Evolutionary conservation across 2,113 vertebrate species (phyloP).

Genomic region (Sceloporus tristichus): DNA sequence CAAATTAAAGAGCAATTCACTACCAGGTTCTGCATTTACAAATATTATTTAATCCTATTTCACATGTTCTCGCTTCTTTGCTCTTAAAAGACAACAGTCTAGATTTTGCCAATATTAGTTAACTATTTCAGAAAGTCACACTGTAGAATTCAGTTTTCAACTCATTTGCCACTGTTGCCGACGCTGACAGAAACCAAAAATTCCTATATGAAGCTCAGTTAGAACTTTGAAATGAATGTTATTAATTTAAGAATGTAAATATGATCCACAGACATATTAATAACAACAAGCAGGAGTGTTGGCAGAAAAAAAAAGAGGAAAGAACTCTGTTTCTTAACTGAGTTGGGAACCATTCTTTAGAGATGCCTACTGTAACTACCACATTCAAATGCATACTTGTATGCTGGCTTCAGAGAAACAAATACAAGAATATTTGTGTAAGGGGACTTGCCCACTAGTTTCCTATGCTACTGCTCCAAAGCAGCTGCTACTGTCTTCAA

Average conservation of each 20-base stretch:
- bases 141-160: not conserved
- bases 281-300: no score
- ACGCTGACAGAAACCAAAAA: not conserved
- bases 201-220: not conserved
- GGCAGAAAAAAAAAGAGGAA: no score
- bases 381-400: not conserved
- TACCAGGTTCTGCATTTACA: conserved; percentile 1
- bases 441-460: not conserved
- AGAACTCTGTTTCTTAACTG: not conserved
- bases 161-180: not conserved
- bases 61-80: not conserved
- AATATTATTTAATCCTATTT: not conserved
- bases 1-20: conserved; percentile 51
- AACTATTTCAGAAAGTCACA: not conserved
- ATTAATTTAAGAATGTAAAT: not conserved
- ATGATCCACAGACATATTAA: not conserved
- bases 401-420: not conserved
- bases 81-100: not conserved
- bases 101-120: not conserved
- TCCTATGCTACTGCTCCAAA: no score
- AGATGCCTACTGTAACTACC: not conserved
- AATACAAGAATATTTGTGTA: not conserved
- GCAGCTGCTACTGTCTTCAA: no score
- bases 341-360: not conserved
- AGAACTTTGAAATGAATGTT: not conserved